Evolutionary conservation across 2,113 vertebrate species (phyloP), one percentile per base, ranked within the genome.

Genomic region (Geococcyx californianus): DNA sequence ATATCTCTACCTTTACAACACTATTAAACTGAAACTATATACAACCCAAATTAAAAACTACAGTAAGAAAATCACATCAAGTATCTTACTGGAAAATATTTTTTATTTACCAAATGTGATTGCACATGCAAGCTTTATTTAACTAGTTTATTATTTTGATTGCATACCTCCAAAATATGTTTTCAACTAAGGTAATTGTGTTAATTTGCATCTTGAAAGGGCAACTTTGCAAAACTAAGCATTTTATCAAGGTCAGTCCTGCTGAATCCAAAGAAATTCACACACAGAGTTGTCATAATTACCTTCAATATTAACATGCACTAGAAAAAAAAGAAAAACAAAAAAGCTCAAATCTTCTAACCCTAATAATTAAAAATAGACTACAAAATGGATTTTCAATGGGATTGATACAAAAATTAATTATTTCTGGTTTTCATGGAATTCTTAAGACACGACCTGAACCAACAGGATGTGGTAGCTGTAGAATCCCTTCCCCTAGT

Each of bases 141-240:
- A 96, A 97, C 79, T 95, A 86, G 89, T 94, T 96, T 97, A 97
- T 96, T 97, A 97, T 94, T 97, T 98, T 98, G 96, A 98, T 97
- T 98, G 85, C 93, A 88, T 93, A 96, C 31, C 89, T 96, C 80
- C 81, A 96, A 97, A 97, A 97, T 95, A 94, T 97, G 93, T 98
- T 98, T 97, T 97, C 95, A 96, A 82, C 96, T 93, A 97, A 95
- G 17, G 7, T 97, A 98, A 97, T 95, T 97, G 84, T 97, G 78
- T 87, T 97, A 96, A 97, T 98, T 97, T 97, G 94, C 96, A 97
- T 97, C 67, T 95, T 95, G 68, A 97, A 98, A 97, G 91, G 60
- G 49, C 94, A 88, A 16, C 89, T 97, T 95, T 96, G 36, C 90
- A 93, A 98, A 90, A 96, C 24, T 67, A 40, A 96, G 47, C 66